Evolutionary conservation across 2,888 invertebrate species (phyloP), one percentile per base, ranked within the genome.

Genomic region (Trichopria drosophilae): DNA sequence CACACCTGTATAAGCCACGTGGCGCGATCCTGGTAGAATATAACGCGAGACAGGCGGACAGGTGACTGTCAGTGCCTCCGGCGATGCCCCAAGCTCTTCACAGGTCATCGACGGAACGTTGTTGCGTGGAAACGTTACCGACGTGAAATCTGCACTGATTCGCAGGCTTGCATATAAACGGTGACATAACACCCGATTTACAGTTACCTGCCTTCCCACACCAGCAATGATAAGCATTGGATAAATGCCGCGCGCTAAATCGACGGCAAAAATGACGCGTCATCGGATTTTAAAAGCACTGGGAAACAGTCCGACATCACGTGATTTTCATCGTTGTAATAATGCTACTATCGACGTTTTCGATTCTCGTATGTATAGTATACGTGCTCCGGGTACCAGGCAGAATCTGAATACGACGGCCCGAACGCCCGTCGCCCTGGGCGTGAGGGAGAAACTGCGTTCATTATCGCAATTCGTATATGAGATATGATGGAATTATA

Each of bases 51-150:
- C 65, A 61, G 59, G 63, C 57, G 61, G 72, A 73, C 73, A 71
- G 71, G 69, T 73, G 72, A 73, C 65, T 72, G 73, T 72, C 73
- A 72, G 72, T 67, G 67, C 71, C 62, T 41, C 51, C 59, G 63
- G 64, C 63, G 55, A 51, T 45, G 54, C 61, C 53, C 56, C 45
- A 62, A 67, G 69, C 67, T 62, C 62, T 64, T 66, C 63, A 59
- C 58, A 57, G 62, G 55, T 60, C 22, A 58, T 54, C 55, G 36
- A n/a, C 34, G 32, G 47, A 23, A 18, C 40, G 15, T 29, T 15
- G 29, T 2, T 12, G n/a, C 29, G 15, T 29, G 29, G 15, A 29
- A 15, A 35, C 18, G n/a, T n/a, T n/a, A n/a, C n/a, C n/a, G n/a
- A n/a, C n/a, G n/a, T n/a, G n/a, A n/a, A n/a, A n/a, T n/a, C n/a